These are phyloP conservation scores for Reticulitermes lucifugus DNA, from an alignment of 2,888 invertebrate species.

Conservation along the genomic window DNA sequence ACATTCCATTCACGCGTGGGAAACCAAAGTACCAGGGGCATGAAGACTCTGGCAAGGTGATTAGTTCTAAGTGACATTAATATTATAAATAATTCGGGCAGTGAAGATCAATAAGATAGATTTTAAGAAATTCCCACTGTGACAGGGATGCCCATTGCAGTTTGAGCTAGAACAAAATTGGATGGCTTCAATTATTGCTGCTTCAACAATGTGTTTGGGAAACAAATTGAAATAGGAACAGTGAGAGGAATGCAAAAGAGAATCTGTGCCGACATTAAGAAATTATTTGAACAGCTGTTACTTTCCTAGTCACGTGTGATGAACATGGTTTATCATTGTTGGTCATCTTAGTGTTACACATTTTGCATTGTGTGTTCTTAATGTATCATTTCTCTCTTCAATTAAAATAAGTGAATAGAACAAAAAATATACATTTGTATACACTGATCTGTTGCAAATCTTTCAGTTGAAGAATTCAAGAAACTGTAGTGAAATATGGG, in stretches of 20 bases:
- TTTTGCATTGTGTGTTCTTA: slow-evolving; percentile 30
- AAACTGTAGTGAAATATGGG: slow-evolving; percentile 27
- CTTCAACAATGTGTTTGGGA: slow-evolving; percentile 5
- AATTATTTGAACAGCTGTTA: slow-evolving; percentile 19
- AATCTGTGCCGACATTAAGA: slow-evolving; percentile 22
- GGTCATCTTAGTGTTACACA: background rate
- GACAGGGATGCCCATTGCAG: slow-evolving; percentile 18
- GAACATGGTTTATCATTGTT: slow-evolving; percentile 24
- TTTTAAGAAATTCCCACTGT: slow-evolving; percentile 20
- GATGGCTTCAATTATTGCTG: slow-evolving; percentile 25
- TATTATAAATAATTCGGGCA: slow-evolving; percentile 19
- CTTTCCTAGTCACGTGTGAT: slow-evolving; percentile 39
- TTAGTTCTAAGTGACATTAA: slow-evolving; percentile 54
- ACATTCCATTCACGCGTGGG: slow-evolving; percentile 98
- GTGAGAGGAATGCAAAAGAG: background rate
- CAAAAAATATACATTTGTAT: background rate
- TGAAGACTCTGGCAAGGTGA: slow-evolving; percentile 64
- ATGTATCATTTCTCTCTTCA: background rate
- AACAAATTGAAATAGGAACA: slow-evolving; percentile 12
- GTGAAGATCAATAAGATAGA: slow-evolving; percentile 1
- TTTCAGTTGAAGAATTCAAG: background rate
- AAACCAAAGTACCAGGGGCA: slow-evolving; percentile 93
- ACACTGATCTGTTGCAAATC: background rate
- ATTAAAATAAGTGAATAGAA: background rate
- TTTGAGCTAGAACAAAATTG: slow-evolving; percentile 22